Percentiles rank a stretch among this genome's conserved stretches.
phyloP scores from a whole-genome alignment of 1,140 invertebrate species.

The Musca vetustissima region DNA sequence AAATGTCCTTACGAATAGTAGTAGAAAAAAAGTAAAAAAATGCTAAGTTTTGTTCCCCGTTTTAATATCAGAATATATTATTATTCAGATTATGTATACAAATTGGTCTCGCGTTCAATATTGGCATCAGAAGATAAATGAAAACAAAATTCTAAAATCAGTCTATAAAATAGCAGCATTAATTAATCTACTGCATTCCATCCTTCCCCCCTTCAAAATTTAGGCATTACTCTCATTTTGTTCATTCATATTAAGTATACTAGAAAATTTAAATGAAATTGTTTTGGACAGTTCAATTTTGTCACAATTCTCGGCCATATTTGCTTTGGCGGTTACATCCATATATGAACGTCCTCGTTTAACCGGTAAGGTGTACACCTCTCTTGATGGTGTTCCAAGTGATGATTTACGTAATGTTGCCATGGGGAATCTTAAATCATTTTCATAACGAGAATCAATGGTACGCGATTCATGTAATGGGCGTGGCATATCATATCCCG shows the following conservation, averaged over 20 bases:
- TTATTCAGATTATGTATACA: no score
- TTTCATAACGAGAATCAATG: constrained; percentile 51
- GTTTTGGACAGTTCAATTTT: constrained; percentile 50
- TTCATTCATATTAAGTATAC: constrained; percentile 51
- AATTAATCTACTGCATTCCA: no score
- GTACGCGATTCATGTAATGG: constrained; percentile 45
- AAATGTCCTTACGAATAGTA: no score
- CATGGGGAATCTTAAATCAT: constrained; percentile 49
- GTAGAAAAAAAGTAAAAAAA: no score
- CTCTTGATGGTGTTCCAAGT: constrained; percentile 26
- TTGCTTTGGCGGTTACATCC: constrained; percentile 52
- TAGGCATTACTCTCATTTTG: constrained; percentile 28
- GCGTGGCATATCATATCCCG: constrained; percentile 51
- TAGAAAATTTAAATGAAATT: constrained; percentile 54
- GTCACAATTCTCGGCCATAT: constrained; percentile 51
- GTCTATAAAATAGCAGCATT: neutral
- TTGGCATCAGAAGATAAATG: no score
- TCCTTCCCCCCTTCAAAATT: neutral
- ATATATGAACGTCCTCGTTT: constrained; percentile 50
- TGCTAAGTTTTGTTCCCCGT: no score
- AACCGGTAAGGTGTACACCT: constrained; percentile 44
- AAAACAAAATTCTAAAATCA: no score
- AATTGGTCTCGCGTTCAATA: no score
- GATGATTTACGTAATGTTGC: constrained; percentile 45
- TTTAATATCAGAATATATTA: no score